Base-by-base conservation (phyloP, 2,888 invertebrate species). In the Enchytraeus crypticus region DNA sequence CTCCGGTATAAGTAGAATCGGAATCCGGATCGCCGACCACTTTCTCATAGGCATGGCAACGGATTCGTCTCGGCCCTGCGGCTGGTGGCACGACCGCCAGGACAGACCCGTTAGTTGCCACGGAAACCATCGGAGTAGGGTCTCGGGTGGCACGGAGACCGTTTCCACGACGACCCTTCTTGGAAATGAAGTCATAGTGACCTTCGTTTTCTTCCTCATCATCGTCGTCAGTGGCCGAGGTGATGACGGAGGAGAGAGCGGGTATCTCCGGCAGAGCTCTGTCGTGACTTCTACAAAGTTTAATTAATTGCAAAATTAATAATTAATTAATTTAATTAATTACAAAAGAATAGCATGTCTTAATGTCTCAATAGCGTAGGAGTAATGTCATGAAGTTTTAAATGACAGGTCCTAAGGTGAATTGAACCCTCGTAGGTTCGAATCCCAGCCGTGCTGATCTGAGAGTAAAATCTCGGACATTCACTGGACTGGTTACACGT, bases 221-320 rank as follows among this genome's bases (percentile, higher is more conserved):
- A 46, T 62, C 60, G 51, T 62, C 60, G 27, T 63, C 64, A 23
- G 34, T 53, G 32, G 59, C 45, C 5, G 56, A 33, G 33, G 46
- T 56, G 11, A 51, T 53, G 18, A 53, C 33, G 3, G 57, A 29
- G 1, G 45, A n/a, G 27, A 43, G 14, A 21, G 58, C 51, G n/a
- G 65, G 65, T 23, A 65, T 61, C 29, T 65, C 64, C 5, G 65
- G 65, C 45, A 65, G 49, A 29, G 65, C 65, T 45, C 65, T 49
- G 46, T 65, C 65, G 33, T 61, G 63, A 47, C 62, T 64, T 21
- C 62, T 62, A 14, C 18, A 38, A 38, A 38, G 8, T 38, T 38
- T 14, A 38, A 8, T 8, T 14, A 38, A 38, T 38, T 38, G n/a
- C n/a, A n/a, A n/a, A n/a, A n/a, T n/a, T n/a, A n/a, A n/a, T n/a